These are phyloP conservation scores for Malurus alboscapulatus DNA, from an alignment of 2,113 vertebrate species.

Conservation along the genomic window DNA sequence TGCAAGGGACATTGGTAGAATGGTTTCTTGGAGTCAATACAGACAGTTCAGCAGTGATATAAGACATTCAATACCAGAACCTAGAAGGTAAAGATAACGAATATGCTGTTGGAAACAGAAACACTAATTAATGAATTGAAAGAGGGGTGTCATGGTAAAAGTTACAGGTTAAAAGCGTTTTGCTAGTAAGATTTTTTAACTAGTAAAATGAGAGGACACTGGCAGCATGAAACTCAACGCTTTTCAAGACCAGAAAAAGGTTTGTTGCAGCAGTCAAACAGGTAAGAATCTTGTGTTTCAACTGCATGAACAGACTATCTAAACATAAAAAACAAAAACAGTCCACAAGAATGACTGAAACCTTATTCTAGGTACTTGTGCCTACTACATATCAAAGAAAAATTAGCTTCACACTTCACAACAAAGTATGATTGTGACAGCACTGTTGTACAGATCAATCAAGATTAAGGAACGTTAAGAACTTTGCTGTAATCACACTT, in stretches of 20 bases:
- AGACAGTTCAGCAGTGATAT: not conserved
- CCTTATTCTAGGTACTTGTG: not conserved
- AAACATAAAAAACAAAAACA: not conserved
- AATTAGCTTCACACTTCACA: not conserved
- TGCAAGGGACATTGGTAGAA: not conserved
- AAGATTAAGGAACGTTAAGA: not conserved
- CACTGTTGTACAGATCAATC: not conserved
- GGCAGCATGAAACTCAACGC: not conserved
- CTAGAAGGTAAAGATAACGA: not conserved
- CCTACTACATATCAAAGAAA: not conserved
- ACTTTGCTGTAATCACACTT: not conserved
- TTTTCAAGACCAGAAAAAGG: not conserved
- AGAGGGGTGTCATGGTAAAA: not conserved
- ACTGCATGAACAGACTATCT: not conserved
- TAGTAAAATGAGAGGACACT: not conserved
- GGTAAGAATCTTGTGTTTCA: not conserved
- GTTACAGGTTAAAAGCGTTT: not conserved
- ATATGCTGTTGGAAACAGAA: not conserved
- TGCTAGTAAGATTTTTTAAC: not conserved
- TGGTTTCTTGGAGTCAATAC: not conserved
- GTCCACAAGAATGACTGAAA: not conserved
- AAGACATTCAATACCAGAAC: not conserved
- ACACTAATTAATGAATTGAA: not conserved
- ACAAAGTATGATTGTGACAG: not conserved
- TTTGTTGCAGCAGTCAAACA: not conserved